These are phyloP conservation scores for Perizoma affinitatum DNA, from an alignment of 2,888 invertebrate species.

Conservation along the genomic window DNA sequence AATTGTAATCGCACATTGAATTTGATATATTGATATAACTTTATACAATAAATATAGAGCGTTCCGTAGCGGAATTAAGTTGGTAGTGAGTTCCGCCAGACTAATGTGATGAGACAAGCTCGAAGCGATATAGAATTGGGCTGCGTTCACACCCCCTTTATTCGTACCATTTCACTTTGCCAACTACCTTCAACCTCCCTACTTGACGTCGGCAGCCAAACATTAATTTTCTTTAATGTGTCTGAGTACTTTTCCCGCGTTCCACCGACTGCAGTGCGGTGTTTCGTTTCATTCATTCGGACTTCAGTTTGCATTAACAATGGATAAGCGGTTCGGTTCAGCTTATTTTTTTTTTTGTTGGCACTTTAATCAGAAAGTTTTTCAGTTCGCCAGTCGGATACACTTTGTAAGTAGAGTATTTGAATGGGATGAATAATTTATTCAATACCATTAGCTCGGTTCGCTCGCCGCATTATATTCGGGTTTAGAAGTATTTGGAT, in stretches of 20 bases:
- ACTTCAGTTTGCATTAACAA: conserved; percentile 75
- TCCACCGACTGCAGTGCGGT: conserved; percentile 78
- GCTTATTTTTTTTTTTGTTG: conserved; percentile 69
- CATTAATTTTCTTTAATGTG: conserved; percentile 85
- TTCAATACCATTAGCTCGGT: conserved; percentile 44
- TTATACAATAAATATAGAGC: conserved; percentile 39
- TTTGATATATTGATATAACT: conserved; percentile 42
- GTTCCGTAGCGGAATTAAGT: conserved; percentile 63
- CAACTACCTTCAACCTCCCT: conserved; percentile 73
- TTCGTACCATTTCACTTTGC: conserved; percentile 80
- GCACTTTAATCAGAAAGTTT: conserved; percentile 75
- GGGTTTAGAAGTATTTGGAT: conserved; percentile 28
- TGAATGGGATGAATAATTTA: conserved; percentile 57
- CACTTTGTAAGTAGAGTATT: conserved; percentile 60
- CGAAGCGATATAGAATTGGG: conserved; percentile 69
- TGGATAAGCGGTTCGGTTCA: conserved; percentile 69
- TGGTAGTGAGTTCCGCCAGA: conserved; percentile 59
- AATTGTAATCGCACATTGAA: conserved; percentile 47
- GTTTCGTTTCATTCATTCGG: conserved; percentile 79
- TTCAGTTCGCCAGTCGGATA: conserved; percentile 49
- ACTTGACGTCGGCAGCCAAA: conserved; percentile 80
- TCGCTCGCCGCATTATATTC: conserved; percentile 30
- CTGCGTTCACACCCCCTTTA: conserved; percentile 65
- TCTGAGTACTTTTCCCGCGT: conserved; percentile 80
- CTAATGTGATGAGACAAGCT: conserved; percentile 68